Evolutionary conservation across 2,113 vertebrate genomes (phyloP).

Genomic region (Onychorhynchus coronatus): DNA sequence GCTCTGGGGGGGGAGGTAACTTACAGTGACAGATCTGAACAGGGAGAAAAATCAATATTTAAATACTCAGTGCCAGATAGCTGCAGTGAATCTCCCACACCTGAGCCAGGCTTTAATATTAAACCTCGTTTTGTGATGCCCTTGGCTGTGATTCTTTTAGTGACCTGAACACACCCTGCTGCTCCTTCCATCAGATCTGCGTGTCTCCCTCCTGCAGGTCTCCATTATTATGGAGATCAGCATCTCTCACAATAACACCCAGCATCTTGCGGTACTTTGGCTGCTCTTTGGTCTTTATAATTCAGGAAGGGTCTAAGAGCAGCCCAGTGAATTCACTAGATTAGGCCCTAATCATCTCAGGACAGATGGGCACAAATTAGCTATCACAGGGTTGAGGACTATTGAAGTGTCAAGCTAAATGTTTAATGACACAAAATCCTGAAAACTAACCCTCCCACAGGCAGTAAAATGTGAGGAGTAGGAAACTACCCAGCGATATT

Average conservation of each 20-base stretch:
- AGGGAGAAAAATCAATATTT: neutral
- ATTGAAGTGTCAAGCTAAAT: neutral
- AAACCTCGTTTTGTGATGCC: neutral
- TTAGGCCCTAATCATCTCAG: neutral
- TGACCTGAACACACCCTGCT: neutral
- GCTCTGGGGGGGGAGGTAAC: neutral
- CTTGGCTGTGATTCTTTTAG: neutral
- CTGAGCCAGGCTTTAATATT: neutral
- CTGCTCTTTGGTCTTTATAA: neutral
- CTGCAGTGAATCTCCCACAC: neutral
- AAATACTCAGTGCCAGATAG: neutral
- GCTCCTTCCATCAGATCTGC: neutral
- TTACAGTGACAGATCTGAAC: neutral
- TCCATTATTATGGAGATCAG: fast-evolving
- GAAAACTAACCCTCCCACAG: neutral
- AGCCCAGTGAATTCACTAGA: neutral
- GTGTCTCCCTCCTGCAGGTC: neutral
- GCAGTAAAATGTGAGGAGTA: neutral
- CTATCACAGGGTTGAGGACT: neutral
- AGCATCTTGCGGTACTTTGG: neutral
- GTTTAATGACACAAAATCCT: neutral
- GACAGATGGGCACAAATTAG: constrained; percentile 29
- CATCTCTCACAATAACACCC: neutral
- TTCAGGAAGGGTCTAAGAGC: neutral
- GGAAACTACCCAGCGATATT: neutral